phyloP scores from a whole-genome alignment of 2,797 vertebrate genomes.

The Alfaro cultratus region DNA sequence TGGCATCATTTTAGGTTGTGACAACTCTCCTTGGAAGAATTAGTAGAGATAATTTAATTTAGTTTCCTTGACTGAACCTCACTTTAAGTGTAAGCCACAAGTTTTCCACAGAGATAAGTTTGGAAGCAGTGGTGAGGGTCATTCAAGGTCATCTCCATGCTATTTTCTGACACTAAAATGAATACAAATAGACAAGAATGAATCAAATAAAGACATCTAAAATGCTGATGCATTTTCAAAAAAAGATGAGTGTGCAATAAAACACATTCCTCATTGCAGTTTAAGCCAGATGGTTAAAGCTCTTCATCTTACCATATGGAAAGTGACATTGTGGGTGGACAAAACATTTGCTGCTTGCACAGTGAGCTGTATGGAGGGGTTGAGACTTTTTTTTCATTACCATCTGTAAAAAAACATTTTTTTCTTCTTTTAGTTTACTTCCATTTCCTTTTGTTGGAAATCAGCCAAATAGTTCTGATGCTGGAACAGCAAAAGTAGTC shows the following conservation, averaged over 20 bases:
- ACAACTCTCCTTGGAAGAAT: background rate
- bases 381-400: background rate
- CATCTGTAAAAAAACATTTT: background rate
- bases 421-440: background rate
- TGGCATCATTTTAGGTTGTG: background rate
- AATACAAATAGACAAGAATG: background rate
- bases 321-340: background rate
- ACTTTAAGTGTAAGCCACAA: background rate
- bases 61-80: background rate
- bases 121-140: background rate
- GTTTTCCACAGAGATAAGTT: background rate
- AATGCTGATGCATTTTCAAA: background rate
- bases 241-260: background rate
- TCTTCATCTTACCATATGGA: background rate
- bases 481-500: background rate
- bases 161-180: background rate
- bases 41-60: background rate
- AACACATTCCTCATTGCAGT: background rate
- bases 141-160: background rate
- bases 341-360: background rate
- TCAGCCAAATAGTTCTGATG: background rate
- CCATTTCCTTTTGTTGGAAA: background rate
- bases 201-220: background rate
- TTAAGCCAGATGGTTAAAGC: slow-evolving; percentile 1
- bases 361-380: background rate